Evolutionary conservation across 2,797 vertebrate genomes (phyloP).

Genomic region (Smutsia temminckii): DNA sequence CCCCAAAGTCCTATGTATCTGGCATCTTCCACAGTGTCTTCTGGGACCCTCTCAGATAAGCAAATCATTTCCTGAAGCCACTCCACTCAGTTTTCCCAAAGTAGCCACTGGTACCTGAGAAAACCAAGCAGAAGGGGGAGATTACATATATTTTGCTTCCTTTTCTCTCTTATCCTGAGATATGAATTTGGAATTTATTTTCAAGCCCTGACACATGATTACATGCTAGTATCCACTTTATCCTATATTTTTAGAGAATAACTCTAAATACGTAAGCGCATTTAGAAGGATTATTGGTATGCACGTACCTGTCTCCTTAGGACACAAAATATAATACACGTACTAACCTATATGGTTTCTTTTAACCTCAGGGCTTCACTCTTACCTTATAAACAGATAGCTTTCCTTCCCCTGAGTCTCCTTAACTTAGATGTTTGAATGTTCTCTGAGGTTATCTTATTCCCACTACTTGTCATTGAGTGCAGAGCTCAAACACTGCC

Average conservation of each 20-base stretch:
- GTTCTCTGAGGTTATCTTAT: slow-evolving; percentile 32
- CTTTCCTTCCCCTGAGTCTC: not conserved
- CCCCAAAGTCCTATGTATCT: not conserved
- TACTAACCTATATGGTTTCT: not conserved
- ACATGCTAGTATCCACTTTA: not conserved
- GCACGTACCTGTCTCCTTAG: not conserved
- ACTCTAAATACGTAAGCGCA: not conserved
- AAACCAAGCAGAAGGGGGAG: slow-evolving; percentile 3
- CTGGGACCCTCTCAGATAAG: not conserved
- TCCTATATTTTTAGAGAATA: not conserved
- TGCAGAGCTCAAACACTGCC: slow-evolving; percentile 47
- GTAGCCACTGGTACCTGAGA: not conserved
- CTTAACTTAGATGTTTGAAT: slow-evolving; percentile 57
- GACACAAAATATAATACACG: not conserved
- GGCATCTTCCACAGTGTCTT: not conserved
- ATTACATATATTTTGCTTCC: slow-evolving; percentile 3
- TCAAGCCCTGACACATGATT: not conserved
- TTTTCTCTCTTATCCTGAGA: not conserved
- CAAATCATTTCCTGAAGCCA: not conserved
- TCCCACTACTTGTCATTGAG: slow-evolving; percentile 18
- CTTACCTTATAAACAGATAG: not conserved
- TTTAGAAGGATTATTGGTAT: slow-evolving; percentile 2
- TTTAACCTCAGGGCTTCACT: slow-evolving; percentile 50
- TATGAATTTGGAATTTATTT: slow-evolving; percentile 38
- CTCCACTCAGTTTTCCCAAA: not conserved